These are phyloP conservation scores for Acanthochromis polyacanthus DNA, from an alignment of 2,113 vertebrate species.

Conservation along the genomic window DNA sequence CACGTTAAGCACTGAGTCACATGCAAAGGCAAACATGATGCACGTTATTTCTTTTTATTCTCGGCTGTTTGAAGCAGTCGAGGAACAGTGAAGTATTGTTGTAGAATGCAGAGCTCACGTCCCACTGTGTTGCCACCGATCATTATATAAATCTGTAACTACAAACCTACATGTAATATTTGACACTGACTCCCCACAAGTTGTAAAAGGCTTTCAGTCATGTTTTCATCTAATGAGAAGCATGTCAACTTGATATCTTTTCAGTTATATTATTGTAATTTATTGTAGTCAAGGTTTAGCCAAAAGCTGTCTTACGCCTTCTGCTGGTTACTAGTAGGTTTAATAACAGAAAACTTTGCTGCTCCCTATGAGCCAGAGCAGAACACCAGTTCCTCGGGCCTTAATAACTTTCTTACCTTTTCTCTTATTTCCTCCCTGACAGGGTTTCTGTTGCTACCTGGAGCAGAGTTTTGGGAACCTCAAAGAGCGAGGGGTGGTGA, in stretches of 20 bases:
- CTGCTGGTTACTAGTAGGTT: no score
- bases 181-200: not conserved
- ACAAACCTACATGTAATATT: not conserved
- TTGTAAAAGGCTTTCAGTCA: no score
- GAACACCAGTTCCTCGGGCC: no score
- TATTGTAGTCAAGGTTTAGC: no score
- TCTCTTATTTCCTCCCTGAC: conserved; percentile 10
- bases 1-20: conserved; percentile 15
- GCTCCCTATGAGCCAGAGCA: not conserved
- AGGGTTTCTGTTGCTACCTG: conserved; percentile 96
- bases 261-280: no score
- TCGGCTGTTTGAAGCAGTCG: not conserved
- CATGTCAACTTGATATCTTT: no score
- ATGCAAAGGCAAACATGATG: not conserved
- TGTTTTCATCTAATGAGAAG: no score
- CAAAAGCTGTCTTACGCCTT: no score
- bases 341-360: no score
- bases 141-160: not conserved
- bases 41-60: not conserved
- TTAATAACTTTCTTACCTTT: not conserved
- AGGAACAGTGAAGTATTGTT: no score
- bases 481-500: conserved; percentile 92
- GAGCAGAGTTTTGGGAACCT: conserved; percentile 90
- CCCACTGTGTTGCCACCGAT: not conserved
- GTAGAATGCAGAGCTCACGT: not conserved